Evolutionary conservation across 2,797 vertebrate genomes (phyloP), one percentile per base, ranked within the genome.

Genomic region (Scyliorhinus canicula): DNA sequence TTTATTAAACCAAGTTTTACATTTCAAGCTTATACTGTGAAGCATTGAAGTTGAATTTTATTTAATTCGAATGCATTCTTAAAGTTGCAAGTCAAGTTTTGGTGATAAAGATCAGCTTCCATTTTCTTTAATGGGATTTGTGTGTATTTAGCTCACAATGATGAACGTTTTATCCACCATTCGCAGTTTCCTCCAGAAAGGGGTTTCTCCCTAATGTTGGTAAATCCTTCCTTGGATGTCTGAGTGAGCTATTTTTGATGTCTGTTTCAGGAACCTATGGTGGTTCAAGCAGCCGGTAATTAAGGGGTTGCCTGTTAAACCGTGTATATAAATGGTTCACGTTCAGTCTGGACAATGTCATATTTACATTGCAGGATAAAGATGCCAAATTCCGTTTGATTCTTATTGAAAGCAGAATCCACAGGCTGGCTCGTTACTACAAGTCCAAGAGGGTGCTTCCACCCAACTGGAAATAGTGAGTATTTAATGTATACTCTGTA

Each of bases 381-480:
- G 99, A 99, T 96, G 98, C 99, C 96, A 99, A 99, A 96, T 99
- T 99, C 97, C 99, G 99, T 40, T 97, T 99, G 97, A 99, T 99
- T 97, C 98, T 99, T 50, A 98, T 98, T 8, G 99, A 99, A 96
- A 99, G 99, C 97, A 98, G 98, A 96, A 99, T 99, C 97, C 99
- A 99, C 96, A 97, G 99, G 95, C 96, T 99, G 97, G 99, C 99
- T 97, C 98, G 99, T 95, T 99, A 99, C 96, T 99, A 99, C 96
- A 99, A 99, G 97, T 99, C 99, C 96, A 99, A 98, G 98, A 98
- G 99, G 96, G 99, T 99, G 95, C 98, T 99, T 95, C 98, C 99
- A 12, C 99, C 99, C 96, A 99, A 99, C 96, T 99, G 99, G 99
- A 99, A 99, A 97, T 99, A 99, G 99, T 99, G 98, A 96, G 99